Conservation (phyloP, 2,888 invertebrate species). For the Drepanosiphum platanoidis region DNA sequence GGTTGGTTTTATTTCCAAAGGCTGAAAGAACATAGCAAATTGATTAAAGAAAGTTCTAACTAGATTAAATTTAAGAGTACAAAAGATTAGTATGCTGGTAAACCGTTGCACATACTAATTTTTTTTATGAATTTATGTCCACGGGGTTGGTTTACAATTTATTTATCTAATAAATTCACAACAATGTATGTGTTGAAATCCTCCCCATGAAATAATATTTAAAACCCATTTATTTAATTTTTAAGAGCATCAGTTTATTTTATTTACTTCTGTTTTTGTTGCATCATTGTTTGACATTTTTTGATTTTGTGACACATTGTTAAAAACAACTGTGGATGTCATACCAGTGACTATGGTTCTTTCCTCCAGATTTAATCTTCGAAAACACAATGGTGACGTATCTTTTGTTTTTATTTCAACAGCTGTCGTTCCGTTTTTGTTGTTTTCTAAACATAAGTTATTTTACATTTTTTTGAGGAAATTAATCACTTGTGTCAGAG, state of each 20-base stretch:
- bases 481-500: neutral
- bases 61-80: neutral
- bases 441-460: constrained; percentile 2
- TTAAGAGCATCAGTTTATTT: neutral
- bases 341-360: neutral
- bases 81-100: too few species aligned
- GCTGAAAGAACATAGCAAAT: neutral
- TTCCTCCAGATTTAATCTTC: neutral
- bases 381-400: neutral
- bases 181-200: neutral
- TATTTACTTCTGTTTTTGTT: neutral
- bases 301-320: neutral
- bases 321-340: constrained; percentile 2
- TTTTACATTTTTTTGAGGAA: neutral
- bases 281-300: neutral
- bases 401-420: neutral
- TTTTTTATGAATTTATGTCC: too few species aligned
- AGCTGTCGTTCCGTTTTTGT: too few species aligned
- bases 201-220: too few species aligned
- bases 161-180: too few species aligned
- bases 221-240: neutral
- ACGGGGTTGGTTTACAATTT: too few species aligned
- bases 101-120: too few species aligned
- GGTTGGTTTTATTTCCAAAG: neutral
- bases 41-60: neutral